Evolutionary conservation across 2,797 vertebrate genomes (phyloP), one percentile per base, ranked within the genome.

Genomic region (Diglossa cyanea): DNA sequence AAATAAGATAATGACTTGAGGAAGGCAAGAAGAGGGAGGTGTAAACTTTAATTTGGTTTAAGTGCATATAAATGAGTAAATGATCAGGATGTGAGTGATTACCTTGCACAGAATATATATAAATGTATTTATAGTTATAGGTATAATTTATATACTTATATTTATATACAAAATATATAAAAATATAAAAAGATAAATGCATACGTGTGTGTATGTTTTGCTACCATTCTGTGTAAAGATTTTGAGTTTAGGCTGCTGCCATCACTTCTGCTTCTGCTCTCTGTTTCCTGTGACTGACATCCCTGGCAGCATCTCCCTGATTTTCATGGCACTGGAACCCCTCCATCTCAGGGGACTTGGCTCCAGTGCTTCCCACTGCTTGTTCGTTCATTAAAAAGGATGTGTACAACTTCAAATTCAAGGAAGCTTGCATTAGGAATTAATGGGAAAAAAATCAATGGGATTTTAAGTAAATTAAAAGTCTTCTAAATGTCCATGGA

Each of bases 401-500:
- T 17, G 44, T 17, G 39, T 15, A 19, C 55, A 44, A 11, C 63
- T 51, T 57, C 47, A 39, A 60, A 58, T 14, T 35, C 87, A 74
- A 93, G 61, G 50, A 28, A 30, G 71, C 24, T 33, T 78, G 15
- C 75, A 82, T 58, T 73, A 82, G 60, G 44, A 86, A 82, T 54
- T 84, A 91, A 89, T 91, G 25, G 26, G 8, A 10, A 37, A 78
- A 77, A 78, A 94, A 90, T 68, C 71, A 17, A 31, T 73, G 63
- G 6, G 37, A 23, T 92, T 94, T 95, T 92, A 90, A n/a, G 54
- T 44, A 88, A 44, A 94, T 92, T 94, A 88, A 94, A 76, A 76
- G 28, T 25, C 83, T 74, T 70, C 61, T 17, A 54, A 55, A 63
- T 45, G 63, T 39, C 55, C 21, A 12, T 42, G 72, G 44, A 76